These are phyloP conservation scores for Phylloscopus whistleri DNA, from an alignment of 2,113 vertebrate species.

Conservation along the genomic window DNA sequence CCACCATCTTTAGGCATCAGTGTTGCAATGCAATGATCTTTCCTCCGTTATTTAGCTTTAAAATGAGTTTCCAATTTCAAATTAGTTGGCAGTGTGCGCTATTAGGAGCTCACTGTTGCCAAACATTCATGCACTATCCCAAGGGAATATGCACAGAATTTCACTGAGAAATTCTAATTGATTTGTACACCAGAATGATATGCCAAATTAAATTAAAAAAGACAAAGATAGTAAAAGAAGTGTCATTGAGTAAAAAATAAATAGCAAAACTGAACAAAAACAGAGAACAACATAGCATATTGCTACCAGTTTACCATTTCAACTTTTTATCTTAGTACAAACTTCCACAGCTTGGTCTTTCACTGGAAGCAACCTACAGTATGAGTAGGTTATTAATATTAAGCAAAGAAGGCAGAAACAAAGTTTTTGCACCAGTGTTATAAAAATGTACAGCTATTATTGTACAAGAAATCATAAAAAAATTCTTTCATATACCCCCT, in stretches of 20 bases:
- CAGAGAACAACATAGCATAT: not conserved
- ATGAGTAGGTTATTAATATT: not conserved
- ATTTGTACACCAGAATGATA: not conserved
- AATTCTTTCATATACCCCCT: not conserved
- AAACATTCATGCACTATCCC: not conserved
- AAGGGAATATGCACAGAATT: not conserved
- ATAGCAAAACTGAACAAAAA: not conserved
- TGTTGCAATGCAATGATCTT: not conserved
- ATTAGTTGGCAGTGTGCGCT: not conserved
- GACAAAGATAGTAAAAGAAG: not conserved
- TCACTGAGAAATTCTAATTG: not conserved
- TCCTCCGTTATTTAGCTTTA: not conserved
- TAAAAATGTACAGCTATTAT: not conserved
- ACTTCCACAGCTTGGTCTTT: not conserved
- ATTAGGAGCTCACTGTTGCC: not conserved
- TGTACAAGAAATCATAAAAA: not conserved
- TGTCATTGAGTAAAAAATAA: not conserved
- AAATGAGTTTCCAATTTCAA: not conserved
- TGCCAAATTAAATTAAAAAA: not conserved
- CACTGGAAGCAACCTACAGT: not conserved
- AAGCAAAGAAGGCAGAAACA: not conserved
- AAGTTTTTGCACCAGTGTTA: not conserved
- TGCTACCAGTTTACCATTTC: not conserved
- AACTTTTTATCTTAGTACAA: not conserved
- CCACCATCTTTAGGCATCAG: not conserved